These are phyloP conservation scores for Pissodes strobi DNA, from an alignment of 1,140 invertebrate genomes.

Conservation along the genomic window DNA sequence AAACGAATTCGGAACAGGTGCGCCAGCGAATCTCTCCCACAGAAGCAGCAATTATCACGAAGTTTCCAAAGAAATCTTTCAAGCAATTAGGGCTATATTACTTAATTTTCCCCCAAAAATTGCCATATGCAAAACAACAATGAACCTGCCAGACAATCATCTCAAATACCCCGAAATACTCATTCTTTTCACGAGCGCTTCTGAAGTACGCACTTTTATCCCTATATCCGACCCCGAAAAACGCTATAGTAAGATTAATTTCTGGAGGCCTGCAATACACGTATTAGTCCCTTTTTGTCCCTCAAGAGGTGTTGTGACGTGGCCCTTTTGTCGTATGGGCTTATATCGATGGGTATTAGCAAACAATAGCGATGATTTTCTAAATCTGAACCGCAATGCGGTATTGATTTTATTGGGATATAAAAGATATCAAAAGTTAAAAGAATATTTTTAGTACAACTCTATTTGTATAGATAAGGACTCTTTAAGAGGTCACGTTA, in stretches of 20 bases:
- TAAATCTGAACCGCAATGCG: slow-evolving; percentile 18
- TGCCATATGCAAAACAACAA: slow-evolving; percentile 29
- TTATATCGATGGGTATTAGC: slow-evolving; percentile 36
- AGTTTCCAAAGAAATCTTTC: too few relatives aligned
- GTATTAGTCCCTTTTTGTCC: slow-evolving; percentile 31
- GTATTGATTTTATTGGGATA: slow-evolving; percentile 24
- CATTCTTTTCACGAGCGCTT: slow-evolving; percentile 20
- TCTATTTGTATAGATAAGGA: too few relatives aligned
- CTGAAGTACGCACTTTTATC: slow-evolving; percentile 18
- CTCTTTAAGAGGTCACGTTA: too few relatives aligned
- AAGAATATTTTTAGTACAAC: too few relatives aligned
- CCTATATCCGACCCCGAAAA: slow-evolving; percentile 16
- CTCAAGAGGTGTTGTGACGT: slow-evolving; percentile 37
- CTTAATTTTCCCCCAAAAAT: too few relatives aligned
- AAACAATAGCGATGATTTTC: slow-evolving; percentile 29
- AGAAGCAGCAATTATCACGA: too few relatives aligned
- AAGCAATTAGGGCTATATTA: too few relatives aligned
- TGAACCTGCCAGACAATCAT: slow-evolving; percentile 2
- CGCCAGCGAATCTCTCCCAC: too few relatives aligned
- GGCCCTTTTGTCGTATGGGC: slow-evolving; percentile 23
- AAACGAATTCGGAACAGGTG: too few relatives aligned
- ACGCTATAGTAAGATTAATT: slow-evolving; percentile 31
- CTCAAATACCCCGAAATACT: slow-evolving; percentile 11
- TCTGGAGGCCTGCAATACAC: slow-evolving; percentile 25
- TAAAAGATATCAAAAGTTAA: too few relatives aligned